These are phyloP conservation scores for Rhyacophila evoluta DNA, from an alignment of 2,888 invertebrate genomes.

Conservation along the genomic window DNA sequence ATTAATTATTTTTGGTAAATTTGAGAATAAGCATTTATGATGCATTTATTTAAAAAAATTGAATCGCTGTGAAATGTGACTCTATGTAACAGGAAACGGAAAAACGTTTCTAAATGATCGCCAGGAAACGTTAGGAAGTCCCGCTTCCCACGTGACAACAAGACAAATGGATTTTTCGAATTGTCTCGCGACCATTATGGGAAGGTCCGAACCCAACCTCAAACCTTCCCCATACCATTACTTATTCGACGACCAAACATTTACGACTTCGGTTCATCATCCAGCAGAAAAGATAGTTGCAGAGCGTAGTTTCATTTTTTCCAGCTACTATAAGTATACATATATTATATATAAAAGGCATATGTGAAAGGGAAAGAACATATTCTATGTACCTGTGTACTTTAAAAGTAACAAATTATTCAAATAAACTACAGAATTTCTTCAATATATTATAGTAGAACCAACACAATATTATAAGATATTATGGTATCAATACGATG, in stretches of 20 bases:
- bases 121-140: background rate
- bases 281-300: background rate
- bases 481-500: no score
- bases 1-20: no score
- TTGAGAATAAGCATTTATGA: no score
- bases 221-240: background rate
- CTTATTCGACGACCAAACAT: background rate
- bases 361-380: no score
- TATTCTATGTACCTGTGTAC: no score
- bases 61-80: background rate
- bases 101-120: background rate
- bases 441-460: no score
- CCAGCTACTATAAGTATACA: no score
- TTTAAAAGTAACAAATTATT: no score
- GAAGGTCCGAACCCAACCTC: slow-evolving; percentile 9
- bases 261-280: slow-evolving; percentile 5
- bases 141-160: slow-evolving; percentile 34
- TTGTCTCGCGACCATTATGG: slow-evolving; percentile 41
- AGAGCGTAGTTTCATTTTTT: background rate
- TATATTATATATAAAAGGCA: no score
- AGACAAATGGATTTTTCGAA: slow-evolving; percentile 41
- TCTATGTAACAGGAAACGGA: background rate
- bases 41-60: no score
- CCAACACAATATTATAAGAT: no score
- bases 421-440: no score